Evolutionary conservation across 2,797 vertebrate genomes (phyloP).

Genomic region (Enteromius mattozi): DNA sequence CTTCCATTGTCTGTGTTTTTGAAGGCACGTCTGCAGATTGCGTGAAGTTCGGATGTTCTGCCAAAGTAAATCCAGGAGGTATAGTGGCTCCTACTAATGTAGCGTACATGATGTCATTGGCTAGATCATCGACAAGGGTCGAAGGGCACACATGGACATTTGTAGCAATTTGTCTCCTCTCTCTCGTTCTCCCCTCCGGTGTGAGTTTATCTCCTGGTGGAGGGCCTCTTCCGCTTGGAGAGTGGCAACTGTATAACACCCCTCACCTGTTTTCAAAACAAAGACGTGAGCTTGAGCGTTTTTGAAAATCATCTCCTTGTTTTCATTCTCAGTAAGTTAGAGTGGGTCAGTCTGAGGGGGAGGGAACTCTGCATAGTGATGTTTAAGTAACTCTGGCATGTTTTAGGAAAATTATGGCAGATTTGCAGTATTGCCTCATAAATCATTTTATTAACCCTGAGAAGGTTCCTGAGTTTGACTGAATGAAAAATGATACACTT

Average conservation of each 20-base stretch:
- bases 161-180: constrained; percentile 59
- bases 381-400: constrained; percentile 54
- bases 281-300: constrained; percentile 30
- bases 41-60: constrained; percentile 25
- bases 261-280: constrained; percentile 57
- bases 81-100: constrained; percentile 33
- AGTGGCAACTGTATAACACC: constrained; percentile 29
- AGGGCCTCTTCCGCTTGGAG: constrained; percentile 38
- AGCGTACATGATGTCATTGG: constrained; percentile 50
- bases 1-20: constrained; percentile 34
- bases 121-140: constrained; percentile 45
- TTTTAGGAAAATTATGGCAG: constrained; percentile 49
- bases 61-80: constrained; percentile 49
- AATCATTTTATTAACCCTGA: constrained; percentile 44
- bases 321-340: constrained; percentile 24
- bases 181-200: background rate
- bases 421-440: constrained; percentile 47
- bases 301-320: constrained; percentile 48
- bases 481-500: constrained; percentile 34
- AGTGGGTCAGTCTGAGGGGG: background rate
- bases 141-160: constrained; percentile 58
- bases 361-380: constrained; percentile 34
- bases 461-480: constrained; percentile 44
- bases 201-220: constrained; percentile 2
- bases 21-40: constrained; percentile 21